phyloP scores from a whole-genome alignment of 2,888 invertebrate genomes.

The Orthosia incerta region DNA sequence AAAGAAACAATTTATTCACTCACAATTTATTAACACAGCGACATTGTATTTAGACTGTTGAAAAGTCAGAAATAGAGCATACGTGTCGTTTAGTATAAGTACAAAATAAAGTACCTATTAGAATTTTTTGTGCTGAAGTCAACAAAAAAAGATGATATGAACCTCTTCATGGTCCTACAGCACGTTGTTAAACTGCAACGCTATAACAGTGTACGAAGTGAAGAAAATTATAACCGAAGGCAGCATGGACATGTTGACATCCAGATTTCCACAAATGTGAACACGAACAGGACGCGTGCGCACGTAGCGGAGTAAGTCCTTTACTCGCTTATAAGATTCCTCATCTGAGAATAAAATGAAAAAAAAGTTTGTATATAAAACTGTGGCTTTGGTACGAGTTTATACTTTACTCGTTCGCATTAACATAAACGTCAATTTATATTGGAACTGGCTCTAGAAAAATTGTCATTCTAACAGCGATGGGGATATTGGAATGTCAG shows the following conservation, averaged over 20 bases:
- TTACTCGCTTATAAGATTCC: constrained; percentile 66
- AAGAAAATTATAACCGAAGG: constrained; percentile 75
- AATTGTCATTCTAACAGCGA: no score
- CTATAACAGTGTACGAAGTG: constrained; percentile 77
- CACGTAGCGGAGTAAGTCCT: constrained; percentile 72
- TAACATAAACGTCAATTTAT: no score
- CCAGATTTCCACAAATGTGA: constrained; percentile 69
- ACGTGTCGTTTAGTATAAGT: no score
- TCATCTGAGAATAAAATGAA: constrained; percentile 59
- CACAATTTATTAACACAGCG: neutral
- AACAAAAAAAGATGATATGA: neutral
- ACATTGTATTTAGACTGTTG: neutral
- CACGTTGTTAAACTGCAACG: constrained; percentile 78
- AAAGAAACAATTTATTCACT: neutral
- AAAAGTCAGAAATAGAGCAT: no score
- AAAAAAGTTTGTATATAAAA: no score
- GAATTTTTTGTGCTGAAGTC: neutral
- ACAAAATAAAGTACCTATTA: no score
- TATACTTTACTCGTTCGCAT: no score
- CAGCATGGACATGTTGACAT: constrained; percentile 75
- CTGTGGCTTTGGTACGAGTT: no score
- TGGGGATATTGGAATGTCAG: no score
- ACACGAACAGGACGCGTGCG: constrained; percentile 68
- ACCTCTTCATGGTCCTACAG: constrained; percentile 52
- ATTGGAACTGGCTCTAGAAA: no score